Percentiles rank a stretch among this genome's conserved stretches.
Evolutionary conservation across 2,888 invertebrate genomes (phyloP).

Genomic region (Chaitophorus viminalis): DNA sequence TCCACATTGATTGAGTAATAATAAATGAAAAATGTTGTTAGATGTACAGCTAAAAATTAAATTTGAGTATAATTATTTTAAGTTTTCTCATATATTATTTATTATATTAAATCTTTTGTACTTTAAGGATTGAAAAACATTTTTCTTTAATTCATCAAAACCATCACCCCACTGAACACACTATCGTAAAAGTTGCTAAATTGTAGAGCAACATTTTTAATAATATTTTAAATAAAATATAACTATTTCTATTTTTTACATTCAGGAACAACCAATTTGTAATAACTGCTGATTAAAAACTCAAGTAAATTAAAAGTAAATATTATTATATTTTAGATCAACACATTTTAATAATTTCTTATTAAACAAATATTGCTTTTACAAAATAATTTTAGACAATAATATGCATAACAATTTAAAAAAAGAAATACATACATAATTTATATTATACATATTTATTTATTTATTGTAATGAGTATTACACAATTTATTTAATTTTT

Average conservation of each 20-base stretch:
- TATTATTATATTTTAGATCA: neutral
- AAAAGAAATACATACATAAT: neutral
- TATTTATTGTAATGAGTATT: neutral
- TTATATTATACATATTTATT: no score
- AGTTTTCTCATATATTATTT: neutral
- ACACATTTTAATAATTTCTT: neutral
- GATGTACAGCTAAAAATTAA: neutral
- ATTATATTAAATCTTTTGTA: no score
- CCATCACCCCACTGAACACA: no score
- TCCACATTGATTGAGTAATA: neutral
- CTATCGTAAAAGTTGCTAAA: no score
- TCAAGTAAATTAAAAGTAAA: neutral
- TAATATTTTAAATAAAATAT: no score
- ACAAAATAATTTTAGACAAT: neutral
- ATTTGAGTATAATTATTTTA: neutral
- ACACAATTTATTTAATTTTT: neutral
- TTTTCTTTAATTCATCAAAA: no score
- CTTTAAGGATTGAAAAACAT: neutral
- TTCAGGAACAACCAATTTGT: no score
- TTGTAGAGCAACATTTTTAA: no score
- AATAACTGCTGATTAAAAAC: neutral
- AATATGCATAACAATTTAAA: neutral
- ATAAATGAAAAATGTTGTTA: neutral
- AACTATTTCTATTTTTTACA: no score
- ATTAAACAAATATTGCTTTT: neutral